A percentile compares a stretch with the other conserved stretches of the same genome.
Conservation (phyloP, 2,797 vertebrate species). For the Aulostomus chinensis region DNA sequence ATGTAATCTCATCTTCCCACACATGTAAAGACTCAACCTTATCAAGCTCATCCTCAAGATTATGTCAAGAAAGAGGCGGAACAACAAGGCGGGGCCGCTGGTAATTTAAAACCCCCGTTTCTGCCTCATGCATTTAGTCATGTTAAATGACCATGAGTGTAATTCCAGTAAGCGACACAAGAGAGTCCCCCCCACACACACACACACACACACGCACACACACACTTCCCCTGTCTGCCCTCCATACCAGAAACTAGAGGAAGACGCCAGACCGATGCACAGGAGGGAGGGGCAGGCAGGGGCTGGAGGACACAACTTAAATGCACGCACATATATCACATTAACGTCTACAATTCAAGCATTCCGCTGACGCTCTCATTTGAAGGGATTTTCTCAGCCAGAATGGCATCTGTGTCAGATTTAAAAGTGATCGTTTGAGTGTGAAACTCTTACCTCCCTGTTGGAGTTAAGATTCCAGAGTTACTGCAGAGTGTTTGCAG, state of each 20-base stretch:
- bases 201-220: no score
- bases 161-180: conserved; percentile 67
- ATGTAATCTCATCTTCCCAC: no score
- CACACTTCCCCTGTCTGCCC: conserved; percentile 53
- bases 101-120: conserved; percentile 51
- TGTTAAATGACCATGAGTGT: conserved; percentile 67
- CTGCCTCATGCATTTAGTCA: conserved; percentile 47
- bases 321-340: conserved; percentile 52
- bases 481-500: conserved; percentile 19
- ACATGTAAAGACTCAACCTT: background rate
- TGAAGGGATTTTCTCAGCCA: conserved; percentile 18
- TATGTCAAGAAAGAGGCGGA: background rate
- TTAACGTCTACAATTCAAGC: conserved; percentile 46
- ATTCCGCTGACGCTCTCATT: conserved; percentile 50
- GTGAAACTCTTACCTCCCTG: conserved; percentile 13
- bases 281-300: conserved; percentile 20
- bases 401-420: conserved; percentile 12
- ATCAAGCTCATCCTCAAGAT: background rate
- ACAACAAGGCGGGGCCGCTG: conserved; percentile 3
- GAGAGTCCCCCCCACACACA: conserved; percentile 70
- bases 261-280: conserved; percentile 57
- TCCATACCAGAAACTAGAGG: conserved; percentile 70
- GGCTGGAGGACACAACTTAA: conserved; percentile 45
- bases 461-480: conserved; percentile 34
- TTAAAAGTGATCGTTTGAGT: conserved; percentile 13